phyloP scores from a whole-genome alignment of 2,888 invertebrate genomes.

The Neuroscelio doddi region DNA sequence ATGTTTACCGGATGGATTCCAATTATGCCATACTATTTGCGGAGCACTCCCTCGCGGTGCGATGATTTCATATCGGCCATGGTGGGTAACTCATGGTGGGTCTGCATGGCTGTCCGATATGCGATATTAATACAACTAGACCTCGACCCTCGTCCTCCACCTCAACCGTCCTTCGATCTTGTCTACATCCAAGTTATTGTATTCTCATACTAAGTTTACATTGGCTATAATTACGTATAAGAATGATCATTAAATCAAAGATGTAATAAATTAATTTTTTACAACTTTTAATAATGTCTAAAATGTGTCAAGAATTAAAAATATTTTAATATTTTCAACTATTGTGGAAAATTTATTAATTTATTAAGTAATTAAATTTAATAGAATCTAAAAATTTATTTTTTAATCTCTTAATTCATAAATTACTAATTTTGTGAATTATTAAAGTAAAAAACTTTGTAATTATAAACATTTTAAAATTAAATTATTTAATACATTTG shows the following conservation, averaged over 20 bases:
- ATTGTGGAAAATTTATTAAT: too few species aligned
- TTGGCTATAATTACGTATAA: conserved; percentile 45
- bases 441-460: too few species aligned
- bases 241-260: conserved; percentile 18
- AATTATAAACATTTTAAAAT: too few species aligned
- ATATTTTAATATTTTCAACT: too few species aligned
- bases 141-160: conserved; percentile 53
- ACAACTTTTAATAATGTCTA: too few species aligned
- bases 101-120: conserved; percentile 63
- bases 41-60: conserved; percentile 66
- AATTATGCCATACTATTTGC: conserved; percentile 70
- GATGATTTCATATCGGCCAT: conserved; percentile 65
- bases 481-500: too few species aligned
- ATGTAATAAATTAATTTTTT: conserved; percentile 15
- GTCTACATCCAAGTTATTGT: conserved; percentile 47
- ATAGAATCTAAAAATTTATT: too few species aligned
- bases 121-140: conserved; percentile 70
- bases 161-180: conserved; percentile 41
- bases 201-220: conserved; percentile 43
- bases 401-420: too few species aligned
- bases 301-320: too few species aligned
- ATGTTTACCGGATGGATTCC: conserved; percentile 69
- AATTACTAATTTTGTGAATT: too few species aligned
- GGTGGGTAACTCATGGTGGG: conserved; percentile 44
- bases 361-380: too few species aligned